A percentile compares a stretch with the other conserved stretches of the same genome.
These are phyloP conservation scores for Hylomyscus alleni DNA, from an alignment of 2,797 vertebrate species.

Conservation along the genomic window DNA sequence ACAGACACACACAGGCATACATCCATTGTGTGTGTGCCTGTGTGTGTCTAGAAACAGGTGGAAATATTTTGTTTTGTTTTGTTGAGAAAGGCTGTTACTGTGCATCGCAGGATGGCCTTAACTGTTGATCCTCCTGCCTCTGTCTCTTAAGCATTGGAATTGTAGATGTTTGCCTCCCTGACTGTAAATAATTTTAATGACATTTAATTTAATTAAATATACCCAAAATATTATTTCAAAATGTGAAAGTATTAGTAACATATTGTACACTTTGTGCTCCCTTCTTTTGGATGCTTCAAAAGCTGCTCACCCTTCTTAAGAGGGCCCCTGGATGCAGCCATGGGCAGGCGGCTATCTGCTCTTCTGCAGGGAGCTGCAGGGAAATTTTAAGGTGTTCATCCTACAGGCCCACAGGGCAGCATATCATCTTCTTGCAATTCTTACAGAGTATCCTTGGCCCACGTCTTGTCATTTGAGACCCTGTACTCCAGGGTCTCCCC, in stretches of 20 bases:
- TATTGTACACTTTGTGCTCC: fast-evolving
- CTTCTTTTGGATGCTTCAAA: neutral
- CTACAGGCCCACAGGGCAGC: neutral
- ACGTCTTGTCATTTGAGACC: neutral
- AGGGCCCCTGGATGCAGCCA: neutral
- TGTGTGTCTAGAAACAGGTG: neutral
- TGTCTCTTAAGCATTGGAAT: neutral
- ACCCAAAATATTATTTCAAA: neutral
- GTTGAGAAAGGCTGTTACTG: neutral
- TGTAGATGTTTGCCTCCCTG: neutral
- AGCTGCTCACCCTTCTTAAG: fast-evolving
- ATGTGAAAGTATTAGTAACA: fast-evolving
- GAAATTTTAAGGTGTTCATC: neutral
- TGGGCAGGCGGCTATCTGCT: neutral
- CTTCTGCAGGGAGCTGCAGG: neutral
- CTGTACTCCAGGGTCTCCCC: neutral
- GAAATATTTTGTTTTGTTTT: neutral
- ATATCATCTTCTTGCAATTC: neutral
- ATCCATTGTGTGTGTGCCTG: too few species aligned
- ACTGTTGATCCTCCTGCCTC: neutral
- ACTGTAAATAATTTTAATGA: neutral
- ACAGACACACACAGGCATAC: too few species aligned
- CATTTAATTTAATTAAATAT: neutral
- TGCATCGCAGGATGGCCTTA: neutral
- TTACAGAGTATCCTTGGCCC: neutral